Percentiles rank a stretch among this genome's conserved stretches.
Evolutionary conservation across 35 echinoderm and acorn worm species (phyloP).

Genomic region (Hemicentrotus pulcherrimus): DNA sequence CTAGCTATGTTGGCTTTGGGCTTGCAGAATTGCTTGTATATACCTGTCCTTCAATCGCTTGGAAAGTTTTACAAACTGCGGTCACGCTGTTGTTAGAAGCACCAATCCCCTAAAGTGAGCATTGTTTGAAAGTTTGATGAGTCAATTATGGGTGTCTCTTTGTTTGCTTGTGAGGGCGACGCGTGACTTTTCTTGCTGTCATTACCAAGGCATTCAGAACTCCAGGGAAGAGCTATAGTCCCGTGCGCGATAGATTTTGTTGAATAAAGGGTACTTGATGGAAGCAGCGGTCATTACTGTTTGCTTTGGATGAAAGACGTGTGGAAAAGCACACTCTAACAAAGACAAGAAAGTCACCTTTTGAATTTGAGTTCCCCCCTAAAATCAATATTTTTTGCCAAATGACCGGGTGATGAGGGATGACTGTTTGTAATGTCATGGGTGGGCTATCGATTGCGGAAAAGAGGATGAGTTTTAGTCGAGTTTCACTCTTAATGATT

Average conservation of each 20-base stretch:
- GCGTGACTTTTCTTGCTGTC: not conserved
- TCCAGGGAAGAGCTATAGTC: not conserved
- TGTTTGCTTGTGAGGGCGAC: not conserved
- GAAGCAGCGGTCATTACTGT: not conserved
- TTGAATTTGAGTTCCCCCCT: not conserved
- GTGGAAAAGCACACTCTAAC: not conserved
- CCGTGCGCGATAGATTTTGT: not conserved
- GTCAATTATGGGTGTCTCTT: slow-evolving; percentile 1
- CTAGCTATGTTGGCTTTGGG: not conserved
- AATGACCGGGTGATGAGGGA: not conserved
- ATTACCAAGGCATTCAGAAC: not conserved
- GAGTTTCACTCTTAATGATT: not conserved
- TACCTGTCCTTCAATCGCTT: not conserved
- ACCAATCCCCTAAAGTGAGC: not conserved
- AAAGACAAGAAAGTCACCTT: not conserved
- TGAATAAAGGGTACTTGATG: not conserved
- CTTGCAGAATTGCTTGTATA: not conserved
- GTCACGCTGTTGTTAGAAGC: not conserved
- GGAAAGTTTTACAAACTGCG: not conserved
- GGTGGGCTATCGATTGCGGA: not conserved
- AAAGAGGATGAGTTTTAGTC: not conserved
- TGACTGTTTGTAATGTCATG: not conserved
- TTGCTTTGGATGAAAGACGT: not conserved
- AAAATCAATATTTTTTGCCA: not conserved
- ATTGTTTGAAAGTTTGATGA: slow-evolving; percentile 13